Base-by-base conservation (phyloP, 2,888 invertebrate species). In the Hedya salicella region DNA sequence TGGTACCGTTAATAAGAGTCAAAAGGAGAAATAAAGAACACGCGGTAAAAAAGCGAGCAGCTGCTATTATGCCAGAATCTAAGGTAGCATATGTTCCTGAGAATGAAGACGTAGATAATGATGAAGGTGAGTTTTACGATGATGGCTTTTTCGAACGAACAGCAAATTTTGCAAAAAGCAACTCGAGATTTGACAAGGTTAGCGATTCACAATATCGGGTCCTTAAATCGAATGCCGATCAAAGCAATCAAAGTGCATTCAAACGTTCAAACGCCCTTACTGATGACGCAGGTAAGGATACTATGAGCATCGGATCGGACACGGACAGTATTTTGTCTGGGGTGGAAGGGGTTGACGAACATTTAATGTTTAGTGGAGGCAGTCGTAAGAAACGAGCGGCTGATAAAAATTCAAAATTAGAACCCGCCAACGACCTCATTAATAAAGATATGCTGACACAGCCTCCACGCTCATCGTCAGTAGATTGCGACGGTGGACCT, bases 121-220 rank as follows among this genome's bases (percentile, higher is more conserved):
- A 91, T 36, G 93, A 93, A 79, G 89, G 89, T 6, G 93, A 93
- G 76, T 92, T 91, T 72, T 89, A 92, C 53, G 89, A 93, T 68
- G 89, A 92, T 69, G 89, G 89, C 9, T 91, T 92, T 74, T 91
- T 89, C 70, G 92, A 92, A 69, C 81, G 86, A 5, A 81, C 84
- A 48, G 82, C 87, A 6, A 85, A 83, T 71, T 81, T 85, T 50
- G 82, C 76, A 16, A 80, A 83, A 59, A 72, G 59, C 63, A 80
- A 73, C 42, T 32, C 44, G n/a, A 32, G 44, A 46, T 69, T 59
- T 4, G 57, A 57, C 14, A 62, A 78, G 14, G 4, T 30, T 36
- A 52, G 59, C 44, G 52, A 65, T 11, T 5, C 52, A 1, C 17
- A 17, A 25, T 36, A 44, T 21, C 53, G 46, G 14, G 4, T 3